A percentile compares a stretch with the other conserved stretches of the same genome.
phyloP scores from a whole-genome alignment of 2,113 vertebrate genomes.

The Dromas ardeola region DNA sequence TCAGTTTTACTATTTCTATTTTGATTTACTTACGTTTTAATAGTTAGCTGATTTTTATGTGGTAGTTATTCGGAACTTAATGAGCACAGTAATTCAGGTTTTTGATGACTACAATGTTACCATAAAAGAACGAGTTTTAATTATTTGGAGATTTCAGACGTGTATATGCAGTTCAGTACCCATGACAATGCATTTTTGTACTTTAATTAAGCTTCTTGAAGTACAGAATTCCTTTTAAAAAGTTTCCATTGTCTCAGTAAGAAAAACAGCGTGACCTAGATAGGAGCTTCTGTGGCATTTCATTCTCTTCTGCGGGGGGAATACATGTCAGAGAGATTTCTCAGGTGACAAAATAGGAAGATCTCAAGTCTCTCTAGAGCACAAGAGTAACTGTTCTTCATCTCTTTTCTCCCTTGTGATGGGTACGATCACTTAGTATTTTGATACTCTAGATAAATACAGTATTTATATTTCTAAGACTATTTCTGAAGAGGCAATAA shows the following conservation, averaged over 20 bases:
- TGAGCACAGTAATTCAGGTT: not conserved
- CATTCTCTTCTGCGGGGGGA: not conserved
- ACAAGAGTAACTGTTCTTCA: not conserved
- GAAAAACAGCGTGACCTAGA: slow-evolving; percentile 58
- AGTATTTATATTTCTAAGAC: not conserved
- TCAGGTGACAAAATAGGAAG: slow-evolving; percentile 41
- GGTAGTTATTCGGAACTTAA: slow-evolving; percentile 11
- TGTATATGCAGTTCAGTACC: slow-evolving; percentile 24
- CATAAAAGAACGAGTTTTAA: slow-evolving; percentile 7
- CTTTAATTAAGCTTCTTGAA: slow-evolving; percentile 53
- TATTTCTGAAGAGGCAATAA: not conserved
- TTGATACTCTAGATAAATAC: not conserved
- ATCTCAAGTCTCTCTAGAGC: not conserved
- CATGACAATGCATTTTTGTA: slow-evolving; percentile 54
- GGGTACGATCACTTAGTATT: not conserved
- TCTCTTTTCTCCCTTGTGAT: not conserved
- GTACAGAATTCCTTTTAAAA: slow-evolving; percentile 17
- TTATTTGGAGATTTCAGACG: slow-evolving; percentile 44
- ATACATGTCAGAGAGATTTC: slow-evolving; percentile 33
- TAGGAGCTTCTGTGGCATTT: not conserved
- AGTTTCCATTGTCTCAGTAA: slow-evolving; percentile 41
- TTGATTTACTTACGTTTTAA: not conserved
- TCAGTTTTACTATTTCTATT: not conserved
- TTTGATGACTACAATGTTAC: slow-evolving; percentile 49
- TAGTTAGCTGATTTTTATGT: slow-evolving; percentile 40